Conservation (phyloP, 2,888 invertebrate genomes). For the Maniola hyperantus region DNA sequence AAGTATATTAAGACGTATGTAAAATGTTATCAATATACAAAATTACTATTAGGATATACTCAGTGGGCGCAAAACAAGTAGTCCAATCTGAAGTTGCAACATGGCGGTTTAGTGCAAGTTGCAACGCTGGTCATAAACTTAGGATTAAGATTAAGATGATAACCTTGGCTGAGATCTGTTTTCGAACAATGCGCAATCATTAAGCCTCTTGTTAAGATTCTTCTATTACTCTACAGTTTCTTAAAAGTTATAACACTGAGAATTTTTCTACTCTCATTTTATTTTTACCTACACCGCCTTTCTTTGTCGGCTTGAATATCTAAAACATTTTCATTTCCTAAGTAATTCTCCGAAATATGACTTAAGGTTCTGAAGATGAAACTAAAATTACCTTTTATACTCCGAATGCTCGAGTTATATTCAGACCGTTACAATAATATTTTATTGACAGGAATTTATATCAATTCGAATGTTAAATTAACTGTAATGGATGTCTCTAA, state of each 20-base stretch:
- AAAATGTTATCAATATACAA: no score
- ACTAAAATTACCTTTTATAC: conserved; percentile 6
- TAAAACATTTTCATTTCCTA: conserved; percentile 5
- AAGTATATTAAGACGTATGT: neutral
- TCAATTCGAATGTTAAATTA: conserved; percentile 24
- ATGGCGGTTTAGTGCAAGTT: no score
- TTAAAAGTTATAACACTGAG: no score
- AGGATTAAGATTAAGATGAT: no score
- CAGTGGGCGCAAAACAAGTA: no score
- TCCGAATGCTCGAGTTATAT: neutral
- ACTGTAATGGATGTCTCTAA: conserved; percentile 27
- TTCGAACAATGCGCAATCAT: no score
- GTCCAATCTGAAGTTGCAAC: no score
- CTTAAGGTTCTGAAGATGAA: neutral
- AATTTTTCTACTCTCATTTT: neutral
- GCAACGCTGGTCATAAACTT: no score
- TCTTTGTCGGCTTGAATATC: neutral
- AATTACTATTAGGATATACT: no score
- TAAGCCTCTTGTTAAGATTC: no score
- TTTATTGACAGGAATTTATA: conserved; percentile 16
- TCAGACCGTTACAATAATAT: conserved; percentile 17
- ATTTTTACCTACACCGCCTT: neutral
- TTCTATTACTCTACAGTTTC: no score
- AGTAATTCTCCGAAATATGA: conserved; percentile 3
- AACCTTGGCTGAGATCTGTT: no score